Conservation (phyloP, 2,797 vertebrate species). For the Xiphophorus birchmanni region DNA sequence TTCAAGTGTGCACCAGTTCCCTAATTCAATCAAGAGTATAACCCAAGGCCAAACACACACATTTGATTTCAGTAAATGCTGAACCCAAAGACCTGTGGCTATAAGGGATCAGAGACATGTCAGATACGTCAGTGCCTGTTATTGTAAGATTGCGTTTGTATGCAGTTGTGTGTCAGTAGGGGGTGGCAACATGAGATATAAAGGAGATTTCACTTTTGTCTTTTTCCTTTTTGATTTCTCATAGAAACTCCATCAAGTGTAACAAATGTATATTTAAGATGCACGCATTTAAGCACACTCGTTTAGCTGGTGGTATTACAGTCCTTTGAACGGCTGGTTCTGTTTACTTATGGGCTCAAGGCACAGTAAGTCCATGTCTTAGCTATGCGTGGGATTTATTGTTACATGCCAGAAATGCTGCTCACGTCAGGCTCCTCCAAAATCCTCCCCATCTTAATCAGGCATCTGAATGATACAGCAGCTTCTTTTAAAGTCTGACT, state of each 20-base stretch:
- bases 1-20: constrained; percentile 54
- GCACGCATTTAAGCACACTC: constrained; percentile 31
- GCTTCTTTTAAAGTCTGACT: constrained; percentile 2
- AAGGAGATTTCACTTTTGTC: constrained; percentile 29
- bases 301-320: constrained; percentile 23
- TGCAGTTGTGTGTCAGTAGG: constrained; percentile 2
- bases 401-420: constrained; percentile 5
- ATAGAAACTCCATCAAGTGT: constrained; percentile 32
- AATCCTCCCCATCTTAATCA: neutral
- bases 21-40: constrained; percentile 78
- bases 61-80: constrained; percentile 74
- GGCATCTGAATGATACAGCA: neutral
- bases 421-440: constrained; percentile 6
- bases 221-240: constrained; percentile 28
- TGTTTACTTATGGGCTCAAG: constrained; percentile 27
- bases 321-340: constrained; percentile 15
- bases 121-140: constrained; percentile 47
- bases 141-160: constrained; percentile 11
- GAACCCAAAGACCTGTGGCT: constrained; percentile 66
- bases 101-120: constrained; percentile 60
- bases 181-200: constrained; percentile 15
- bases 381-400: constrained; percentile 14
- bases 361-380: constrained; percentile 11
- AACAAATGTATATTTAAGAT: constrained; percentile 32
- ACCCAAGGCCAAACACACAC: constrained; percentile 76